phyloP scores from a whole-genome alignment of 1,140 invertebrate genomes.

The Leptoteleia sp. region DNA sequence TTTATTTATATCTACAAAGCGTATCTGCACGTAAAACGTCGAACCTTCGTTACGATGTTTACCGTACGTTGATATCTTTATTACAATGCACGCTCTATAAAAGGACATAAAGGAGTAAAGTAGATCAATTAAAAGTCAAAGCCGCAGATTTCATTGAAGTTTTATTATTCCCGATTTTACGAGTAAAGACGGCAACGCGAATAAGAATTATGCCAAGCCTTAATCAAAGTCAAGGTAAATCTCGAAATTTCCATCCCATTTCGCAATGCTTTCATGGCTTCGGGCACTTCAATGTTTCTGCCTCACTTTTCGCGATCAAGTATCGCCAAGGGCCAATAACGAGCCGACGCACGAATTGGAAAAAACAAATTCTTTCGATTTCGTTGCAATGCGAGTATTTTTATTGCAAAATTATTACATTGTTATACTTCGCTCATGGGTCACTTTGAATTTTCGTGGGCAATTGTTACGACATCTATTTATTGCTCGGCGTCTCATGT shows the following conservation, averaged over 20 bases:
- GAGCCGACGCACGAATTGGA: slow-evolving; percentile 11
- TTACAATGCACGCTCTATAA: slow-evolving; percentile 17
- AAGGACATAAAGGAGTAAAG: slow-evolving; percentile 14
- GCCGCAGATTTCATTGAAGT: slow-evolving; percentile 31
- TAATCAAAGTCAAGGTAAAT: slow-evolving; percentile 50
- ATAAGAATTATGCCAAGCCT: slow-evolving; percentile 30
- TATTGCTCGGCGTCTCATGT: not conserved
- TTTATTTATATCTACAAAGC: not conserved
- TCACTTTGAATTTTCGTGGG: slow-evolving; percentile 7
- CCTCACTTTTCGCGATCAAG: slow-evolving; percentile 24
- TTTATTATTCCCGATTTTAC: slow-evolving; percentile 38
- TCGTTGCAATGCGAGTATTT: slow-evolving; percentile 16
- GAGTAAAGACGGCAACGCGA: slow-evolving; percentile 15
- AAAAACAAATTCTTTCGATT: slow-evolving; percentile 2
- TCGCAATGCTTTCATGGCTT: slow-evolving; percentile 27
- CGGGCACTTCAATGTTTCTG: slow-evolving; percentile 19
- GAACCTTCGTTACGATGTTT: slow-evolving; percentile 14
- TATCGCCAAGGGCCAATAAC: slow-evolving; percentile 28
- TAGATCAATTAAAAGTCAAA: slow-evolving; percentile 32
- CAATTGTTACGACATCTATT: slow-evolving; percentile 45
- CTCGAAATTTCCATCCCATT: slow-evolving; percentile 40
- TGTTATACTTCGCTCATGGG: slow-evolving; percentile 3
- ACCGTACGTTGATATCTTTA: slow-evolving; percentile 39
- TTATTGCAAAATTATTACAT: slow-evolving; percentile 28
- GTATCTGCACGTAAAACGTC: not conserved